Base-by-base conservation (phyloP, 1,140 invertebrate species). In the Lethrus apterus region DNA sequence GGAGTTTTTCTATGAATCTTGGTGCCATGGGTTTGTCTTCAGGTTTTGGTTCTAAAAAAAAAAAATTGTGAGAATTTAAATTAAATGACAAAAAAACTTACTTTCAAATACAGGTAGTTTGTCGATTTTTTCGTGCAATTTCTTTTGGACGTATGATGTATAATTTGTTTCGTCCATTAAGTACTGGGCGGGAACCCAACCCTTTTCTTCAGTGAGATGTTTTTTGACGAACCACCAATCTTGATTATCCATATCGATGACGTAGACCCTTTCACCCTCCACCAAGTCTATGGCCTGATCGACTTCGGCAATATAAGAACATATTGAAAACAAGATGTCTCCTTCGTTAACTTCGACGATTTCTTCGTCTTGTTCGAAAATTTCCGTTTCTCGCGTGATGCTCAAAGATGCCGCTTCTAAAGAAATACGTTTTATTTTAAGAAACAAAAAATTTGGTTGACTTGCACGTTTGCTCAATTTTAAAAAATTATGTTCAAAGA, bases 221-320 rank as follows among this genome's bases (percentile, higher is more conserved):
- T 94, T 95, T 52, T 79, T 81, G 0, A 94, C 88, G 62, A 89
- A 90, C 90, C 90, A 94, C 88, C 88, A 93, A 59, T 93, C 89
- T 43, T 73, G 70, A 49, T 70, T 65, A 57, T 86, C 86, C 44
- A 80, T 83, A 66, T 87, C 84, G 79, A 93, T 70, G 20, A 93
- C 81, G 48, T 88, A 87, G 9, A 94, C 80, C 61, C 80, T 78
- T 74, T 93, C 89, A 45, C 91, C 91, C 73, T 94, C 90, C 0
- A 92, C 84, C 8, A 94, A 70, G 63, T 89, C 87, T 43, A 93
- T 83, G 4, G 86, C 83, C 64, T 92, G 87, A 49, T 87, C 80
- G 32, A 81, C 85, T 70, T 93, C 89, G n/a, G 88, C 86, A 23
- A 86, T 76, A 58, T 90, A 93, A 2, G 85, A 84, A 56, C 82